These are phyloP conservation scores for Phainopepla nitens DNA, from an alignment of 2,113 vertebrate genomes.

Conservation along the genomic window DNA sequence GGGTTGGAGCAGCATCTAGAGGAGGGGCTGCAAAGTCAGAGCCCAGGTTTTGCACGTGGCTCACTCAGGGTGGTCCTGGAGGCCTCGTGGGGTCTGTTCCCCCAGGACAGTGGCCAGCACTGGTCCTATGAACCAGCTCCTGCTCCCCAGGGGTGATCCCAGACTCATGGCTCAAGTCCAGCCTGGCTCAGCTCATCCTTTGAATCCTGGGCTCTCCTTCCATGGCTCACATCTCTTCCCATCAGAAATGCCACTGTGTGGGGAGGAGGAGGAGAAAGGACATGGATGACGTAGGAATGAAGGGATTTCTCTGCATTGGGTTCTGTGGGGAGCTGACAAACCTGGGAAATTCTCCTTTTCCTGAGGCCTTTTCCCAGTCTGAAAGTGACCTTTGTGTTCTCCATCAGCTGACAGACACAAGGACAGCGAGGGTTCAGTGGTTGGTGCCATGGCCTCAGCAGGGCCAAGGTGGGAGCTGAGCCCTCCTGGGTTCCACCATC, in stretches of 20 bases:
- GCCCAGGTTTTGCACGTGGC: not conserved
- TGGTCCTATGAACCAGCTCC: not conserved
- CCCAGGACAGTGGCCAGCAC: not conserved
- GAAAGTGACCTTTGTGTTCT: not conserved
- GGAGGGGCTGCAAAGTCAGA: not conserved
- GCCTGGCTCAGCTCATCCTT: not conserved
- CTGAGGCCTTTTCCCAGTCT: not conserved
- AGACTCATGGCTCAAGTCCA: not conserved
- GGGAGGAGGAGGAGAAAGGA: not conserved
- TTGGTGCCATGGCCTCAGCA: not conserved
- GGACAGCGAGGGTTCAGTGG: accelerated
- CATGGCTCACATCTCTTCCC: not conserved
- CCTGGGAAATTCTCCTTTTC: not conserved
- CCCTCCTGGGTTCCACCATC: not conserved
- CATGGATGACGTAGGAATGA: not conserved
- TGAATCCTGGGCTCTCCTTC: not conserved
- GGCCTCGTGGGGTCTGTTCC: accelerated
- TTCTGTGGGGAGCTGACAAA: not conserved
- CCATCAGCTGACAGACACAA: not conserved
- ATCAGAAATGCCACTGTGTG: not conserved
- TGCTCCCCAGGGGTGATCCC: not conserved
- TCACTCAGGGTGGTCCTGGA: not conserved
- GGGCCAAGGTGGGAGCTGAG: not conserved
- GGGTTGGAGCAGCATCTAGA: not conserved
- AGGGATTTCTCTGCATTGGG: not conserved